A percentile compares a stretch with the other conserved stretches of the same genome.
Conservation (phyloP, 2,888 invertebrate genomes). For the Plebejus argus region DNA sequence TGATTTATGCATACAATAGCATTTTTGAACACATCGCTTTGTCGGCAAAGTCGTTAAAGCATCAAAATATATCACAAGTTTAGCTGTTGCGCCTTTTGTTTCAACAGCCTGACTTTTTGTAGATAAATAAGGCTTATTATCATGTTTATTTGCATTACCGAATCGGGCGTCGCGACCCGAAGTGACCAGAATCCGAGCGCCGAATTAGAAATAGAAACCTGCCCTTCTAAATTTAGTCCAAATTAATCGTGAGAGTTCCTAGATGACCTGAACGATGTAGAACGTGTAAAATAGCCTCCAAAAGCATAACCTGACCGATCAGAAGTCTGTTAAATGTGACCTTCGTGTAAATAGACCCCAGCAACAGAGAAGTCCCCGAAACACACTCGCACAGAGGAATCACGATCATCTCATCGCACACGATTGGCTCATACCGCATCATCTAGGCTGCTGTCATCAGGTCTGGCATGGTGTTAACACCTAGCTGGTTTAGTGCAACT, state of each 20-base stretch:
- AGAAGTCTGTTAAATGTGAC: background rate
- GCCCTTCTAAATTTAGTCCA: conserved; percentile 23
- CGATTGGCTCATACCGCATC: conserved; percentile 67
- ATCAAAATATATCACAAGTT: conserved; percentile 56
- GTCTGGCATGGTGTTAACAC: conserved; percentile 76
- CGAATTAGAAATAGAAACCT: conserved; percentile 27
- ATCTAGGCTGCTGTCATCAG: conserved; percentile 69
- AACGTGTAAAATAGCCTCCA: background rate
- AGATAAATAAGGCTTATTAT: conserved; percentile 66
- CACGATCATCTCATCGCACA: conserved; percentile 76
- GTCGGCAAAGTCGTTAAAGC: conserved; percentile 60
- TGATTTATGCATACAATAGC: conserved; percentile 69
- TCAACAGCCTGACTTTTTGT: conserved; percentile 68
- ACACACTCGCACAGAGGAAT: conserved; percentile 72
- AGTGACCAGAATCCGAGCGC: background rate
- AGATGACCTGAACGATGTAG: background rate
- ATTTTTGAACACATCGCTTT: conserved; percentile 75
- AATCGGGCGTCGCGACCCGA: conserved; percentile 19
- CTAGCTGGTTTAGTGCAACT: conserved; percentile 74
- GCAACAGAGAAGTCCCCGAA: conserved; percentile 40
- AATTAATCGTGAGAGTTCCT: conserved; percentile 9
- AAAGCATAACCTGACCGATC: conserved; percentile 3
- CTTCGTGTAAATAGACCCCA: conserved; percentile 28
- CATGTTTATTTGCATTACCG: conserved; percentile 68
- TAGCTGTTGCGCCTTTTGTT: conserved; percentile 57